phyloP scores from a whole-genome alignment of 2,888 invertebrate genomes.

The Crepidodera aurea region DNA sequence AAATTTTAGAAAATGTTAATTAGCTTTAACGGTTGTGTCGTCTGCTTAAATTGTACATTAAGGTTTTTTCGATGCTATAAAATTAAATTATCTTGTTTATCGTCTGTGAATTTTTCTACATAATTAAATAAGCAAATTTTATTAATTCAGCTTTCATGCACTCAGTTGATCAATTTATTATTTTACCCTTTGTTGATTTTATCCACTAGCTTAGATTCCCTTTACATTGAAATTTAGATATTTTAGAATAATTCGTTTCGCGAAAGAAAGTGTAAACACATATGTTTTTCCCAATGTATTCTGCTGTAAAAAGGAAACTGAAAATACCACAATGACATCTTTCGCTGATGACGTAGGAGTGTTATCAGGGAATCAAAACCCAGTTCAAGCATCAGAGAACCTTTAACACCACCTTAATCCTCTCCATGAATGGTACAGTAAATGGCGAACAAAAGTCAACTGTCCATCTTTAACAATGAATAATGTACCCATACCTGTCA shows the following conservation, averaged over 20 bases:
- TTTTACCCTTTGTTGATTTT: constrained; percentile 2
- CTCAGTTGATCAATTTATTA: constrained; percentile 8
- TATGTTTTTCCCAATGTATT: too few relatives aligned
- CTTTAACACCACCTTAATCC: too few relatives aligned
- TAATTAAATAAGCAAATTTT: constrained; percentile 6
- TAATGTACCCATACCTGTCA: too few relatives aligned
- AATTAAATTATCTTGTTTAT: constrained; percentile 4
- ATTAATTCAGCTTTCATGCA: constrained; percentile 2
- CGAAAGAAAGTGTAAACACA: background rate
- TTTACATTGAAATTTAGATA: constrained; percentile 10
- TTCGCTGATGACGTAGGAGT: too few relatives aligned
- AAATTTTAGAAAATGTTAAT: background rate
- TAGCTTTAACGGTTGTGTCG: background rate
- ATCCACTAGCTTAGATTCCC: constrained; percentile 4
- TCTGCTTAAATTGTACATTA: background rate
- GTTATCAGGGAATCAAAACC: too few relatives aligned
- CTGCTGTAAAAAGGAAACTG: too few relatives aligned
- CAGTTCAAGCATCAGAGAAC: too few relatives aligned
- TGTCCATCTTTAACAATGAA: too few relatives aligned
- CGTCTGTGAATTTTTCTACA: constrained; percentile 3
- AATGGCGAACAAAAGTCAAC: too few relatives aligned
- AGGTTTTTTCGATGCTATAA: background rate
- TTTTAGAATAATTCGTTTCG: constrained; percentile 7
- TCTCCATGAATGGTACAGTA: too few relatives aligned
- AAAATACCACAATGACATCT: too few relatives aligned